Base-by-base conservation (phyloP, 2,888 invertebrate genomes). In the Nudaria mundana region DNA sequence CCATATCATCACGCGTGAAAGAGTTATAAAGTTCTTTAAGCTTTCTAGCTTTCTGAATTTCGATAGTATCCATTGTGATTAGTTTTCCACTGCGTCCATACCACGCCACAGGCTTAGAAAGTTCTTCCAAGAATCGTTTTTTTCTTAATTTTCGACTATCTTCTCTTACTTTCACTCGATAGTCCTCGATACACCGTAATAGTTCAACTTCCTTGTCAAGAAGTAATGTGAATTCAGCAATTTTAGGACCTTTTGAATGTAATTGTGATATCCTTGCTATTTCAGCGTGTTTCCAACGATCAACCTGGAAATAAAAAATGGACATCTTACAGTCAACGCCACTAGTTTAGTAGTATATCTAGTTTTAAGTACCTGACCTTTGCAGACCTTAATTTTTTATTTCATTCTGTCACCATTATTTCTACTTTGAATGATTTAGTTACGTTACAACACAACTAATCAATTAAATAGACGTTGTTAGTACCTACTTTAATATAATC, bases 11-110 rank as follows among this genome's bases (percentile, higher is more conserved):
- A 20, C 90, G 83, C 32, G 85, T 86, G 55, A 97, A 89, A 37
- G 92, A 90, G 58, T 92, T 90, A 70, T 95, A 96, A 10, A 96
- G 83, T 55, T 92, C 92, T 40, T 92, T 92, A 30, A 95, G 88
- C 64, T 94, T 93, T 34, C 93, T 91, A 10, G 95, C 96, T 59
- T 93, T 92, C 65, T 96, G 95, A 12, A 94, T 94, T 71, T 94
- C 94, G 34, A 95, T 71, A 0, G 96, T 94, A 56, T 97, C 94
- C 94, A 97, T 93, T 51, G 93, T 91, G 11, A 96, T 91, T 22
- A 91, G 70, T 44, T 85, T 89, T 12, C 93, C 93, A 63, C 94
- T 94, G 57, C 92, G 92, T 20, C 93, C 93, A 44, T 91, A 91
- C 94, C 96, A 96, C 40, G 92, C 91, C 26, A 94, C 90, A 0